phyloP scores from a whole-genome alignment of 2,797 vertebrate genomes.

The Scleropages formosus region DNA sequence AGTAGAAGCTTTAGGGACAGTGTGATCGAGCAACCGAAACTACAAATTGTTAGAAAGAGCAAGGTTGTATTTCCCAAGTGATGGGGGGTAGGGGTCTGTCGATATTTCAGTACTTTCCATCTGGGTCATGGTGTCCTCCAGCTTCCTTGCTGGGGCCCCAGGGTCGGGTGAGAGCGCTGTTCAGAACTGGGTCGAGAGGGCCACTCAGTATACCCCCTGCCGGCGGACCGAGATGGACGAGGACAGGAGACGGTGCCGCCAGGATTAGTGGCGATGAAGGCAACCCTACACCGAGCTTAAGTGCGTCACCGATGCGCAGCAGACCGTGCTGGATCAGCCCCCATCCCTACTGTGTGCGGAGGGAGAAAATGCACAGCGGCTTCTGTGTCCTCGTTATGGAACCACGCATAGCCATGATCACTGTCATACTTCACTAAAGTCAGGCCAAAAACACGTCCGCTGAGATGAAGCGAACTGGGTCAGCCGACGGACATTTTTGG shows the following conservation, averaged over 20 bases:
- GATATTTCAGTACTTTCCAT: constrained; percentile 10
- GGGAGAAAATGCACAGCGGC: constrained; percentile 18
- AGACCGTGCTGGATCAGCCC: not conserved
- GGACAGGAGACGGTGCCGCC: not conserved
- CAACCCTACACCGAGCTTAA: not conserved
- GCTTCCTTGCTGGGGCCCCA: constrained; percentile 10
- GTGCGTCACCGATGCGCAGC: constrained; percentile 4
- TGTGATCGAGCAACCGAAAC: too few species aligned
- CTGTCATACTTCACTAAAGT: constrained; percentile 70
- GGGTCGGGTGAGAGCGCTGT: constrained; percentile 16
- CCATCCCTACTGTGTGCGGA: not conserved
- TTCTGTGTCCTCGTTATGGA: constrained; percentile 70
- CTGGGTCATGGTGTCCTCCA: constrained; percentile 23
- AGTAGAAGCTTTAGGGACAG: too few species aligned
- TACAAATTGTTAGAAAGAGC: not conserved
- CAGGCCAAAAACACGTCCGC: constrained; percentile 71
- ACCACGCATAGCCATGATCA: constrained; percentile 75
- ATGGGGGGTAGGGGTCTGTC: not conserved
- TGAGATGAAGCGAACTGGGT: constrained; percentile 77
- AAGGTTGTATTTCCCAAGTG: not conserved
- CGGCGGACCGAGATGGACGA: not conserved
- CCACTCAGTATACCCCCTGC: constrained; percentile 9
- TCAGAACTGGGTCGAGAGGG: constrained; percentile 8
- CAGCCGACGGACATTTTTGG: constrained; percentile 74
- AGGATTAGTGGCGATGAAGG: constrained; percentile 8